Evolutionary conservation across 64 coral and sea anemone species (phyloP).

Genomic region (Montipora cactus): DNA sequence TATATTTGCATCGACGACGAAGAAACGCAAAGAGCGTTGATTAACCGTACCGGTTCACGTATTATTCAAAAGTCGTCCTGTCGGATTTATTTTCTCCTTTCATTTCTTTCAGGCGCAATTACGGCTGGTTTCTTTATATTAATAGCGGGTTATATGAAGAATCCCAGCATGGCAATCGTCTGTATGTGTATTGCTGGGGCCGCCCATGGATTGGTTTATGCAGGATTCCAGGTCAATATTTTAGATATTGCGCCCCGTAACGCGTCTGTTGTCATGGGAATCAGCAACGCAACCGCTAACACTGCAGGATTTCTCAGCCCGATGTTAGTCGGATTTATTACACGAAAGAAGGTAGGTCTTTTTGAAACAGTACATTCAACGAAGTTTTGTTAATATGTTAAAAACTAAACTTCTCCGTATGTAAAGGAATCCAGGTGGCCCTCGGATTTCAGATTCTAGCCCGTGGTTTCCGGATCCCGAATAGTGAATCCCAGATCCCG

Average conservation of each 20-base stretch:
- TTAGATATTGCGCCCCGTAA: constrained; percentile 86
- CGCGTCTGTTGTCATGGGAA: constrained; percentile 87
- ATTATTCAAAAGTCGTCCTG: no score
- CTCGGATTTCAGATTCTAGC: no score
- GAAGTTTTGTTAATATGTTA: neutral
- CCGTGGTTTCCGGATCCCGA: no score
- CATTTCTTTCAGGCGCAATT: neutral
- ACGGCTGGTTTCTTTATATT: constrained; percentile 77
- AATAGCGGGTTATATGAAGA: constrained; percentile 72
- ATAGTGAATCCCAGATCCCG: no score
- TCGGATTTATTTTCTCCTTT: neutral
- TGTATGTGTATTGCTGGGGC: constrained; percentile 73
- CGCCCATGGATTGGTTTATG: constrained; percentile 69
- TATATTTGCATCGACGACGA: no score
- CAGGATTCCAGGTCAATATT: constrained; percentile 98
- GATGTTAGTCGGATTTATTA: constrained; percentile 92
- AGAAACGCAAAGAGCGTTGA: no score
- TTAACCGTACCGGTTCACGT: no score
- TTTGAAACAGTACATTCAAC: neutral
- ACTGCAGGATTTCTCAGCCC: constrained; percentile 85
- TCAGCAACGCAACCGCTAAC: constrained; percentile 77
- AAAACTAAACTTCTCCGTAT: no score
- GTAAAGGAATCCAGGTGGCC: no score
- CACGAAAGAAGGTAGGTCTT: constrained; percentile 65
- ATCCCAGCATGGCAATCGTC: constrained; percentile 35